Conservation (phyloP, 2,797 vertebrate species). For the Phrynocephalus guinanensis region DNA sequence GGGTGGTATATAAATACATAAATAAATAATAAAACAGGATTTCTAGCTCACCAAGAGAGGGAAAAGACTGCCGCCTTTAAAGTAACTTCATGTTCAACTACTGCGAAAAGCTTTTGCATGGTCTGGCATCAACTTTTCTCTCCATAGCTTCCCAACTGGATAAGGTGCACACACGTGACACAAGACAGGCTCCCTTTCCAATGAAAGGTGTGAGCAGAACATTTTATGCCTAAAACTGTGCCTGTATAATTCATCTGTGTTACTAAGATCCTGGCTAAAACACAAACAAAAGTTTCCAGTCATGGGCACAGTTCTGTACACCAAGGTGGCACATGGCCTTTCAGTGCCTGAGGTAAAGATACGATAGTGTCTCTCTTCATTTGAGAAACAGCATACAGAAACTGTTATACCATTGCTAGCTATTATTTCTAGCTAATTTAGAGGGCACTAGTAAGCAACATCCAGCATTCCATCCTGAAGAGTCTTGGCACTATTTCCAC, state of each 20-base stretch:
- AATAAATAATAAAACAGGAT: neutral
- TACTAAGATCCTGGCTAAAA: too few relatives aligned
- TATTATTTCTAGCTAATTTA: neutral
- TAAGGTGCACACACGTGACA: neutral
- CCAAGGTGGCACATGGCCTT: neutral
- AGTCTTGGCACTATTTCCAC: neutral
- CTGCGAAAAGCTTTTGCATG: neutral
- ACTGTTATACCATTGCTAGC: neutral
- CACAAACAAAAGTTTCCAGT: neutral
- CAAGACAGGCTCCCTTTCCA: neutral
- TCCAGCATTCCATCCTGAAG: too few relatives aligned
- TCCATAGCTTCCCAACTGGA: neutral
- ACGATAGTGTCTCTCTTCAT: neutral
- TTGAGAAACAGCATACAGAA: neutral
- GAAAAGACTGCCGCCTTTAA: neutral
- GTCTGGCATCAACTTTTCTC: neutral
- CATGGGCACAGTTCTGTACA: neutral
- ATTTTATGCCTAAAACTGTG: neutral
- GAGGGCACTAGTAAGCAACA: too few relatives aligned
- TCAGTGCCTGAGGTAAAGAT: neutral
- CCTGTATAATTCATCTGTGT: neutral
- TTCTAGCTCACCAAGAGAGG: neutral
- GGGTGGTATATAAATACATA: neutral
- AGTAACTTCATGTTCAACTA: neutral
- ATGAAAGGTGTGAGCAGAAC: neutral